Base-by-base conservation (phyloP, 2,888 invertebrate genomes). In the Boloria selene region DNA sequence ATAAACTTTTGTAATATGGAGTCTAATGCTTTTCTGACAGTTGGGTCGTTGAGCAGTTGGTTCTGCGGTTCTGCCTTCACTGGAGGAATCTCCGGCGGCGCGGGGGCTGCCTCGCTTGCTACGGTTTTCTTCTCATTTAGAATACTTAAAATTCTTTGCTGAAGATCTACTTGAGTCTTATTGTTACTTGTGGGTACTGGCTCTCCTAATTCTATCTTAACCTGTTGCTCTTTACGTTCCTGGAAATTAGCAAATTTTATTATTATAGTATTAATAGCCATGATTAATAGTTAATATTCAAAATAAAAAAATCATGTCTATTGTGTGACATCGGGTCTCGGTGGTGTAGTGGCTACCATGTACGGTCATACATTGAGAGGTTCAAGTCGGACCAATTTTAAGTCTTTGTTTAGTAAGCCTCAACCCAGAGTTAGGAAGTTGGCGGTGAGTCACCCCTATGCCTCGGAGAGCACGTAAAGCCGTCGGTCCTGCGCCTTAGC, bases 11-110 rank as follows among this genome's bases (percentile, higher is more conserved):
- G 92, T 73, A 93, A 83, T 70, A 94, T 88, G 67, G 95, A 95
- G 79, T 97, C 96, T 61, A 97, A 86, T 0, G 97, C 96, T 84
- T 95, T 96, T 85, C 96, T 95, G 13, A 97, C 95, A 1, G 95
- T 95, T 0, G 95, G 95, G 82, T 97, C 96, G 69, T 95, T 95
- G 18, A 97, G 87, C n/a, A 97, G 93, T 92, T 83, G 93, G 78
- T 49, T 94, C 83, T 73, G 93, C 0, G 67, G 86, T 2, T 84
- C 79, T n/a, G n/a, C n/a, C 0, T 80, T 72, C 0, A 85, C 72
- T 0, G 82, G 79, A 7, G 86, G 77, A 0, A 77, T 74, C 42
- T 72, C 82, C 0, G 79, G 79, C 49, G 70, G 71, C 2, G 77
- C 16, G 4, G 49, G 73, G 13, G 73, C 71, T 0, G 68, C 52